Percentiles rank a stretch among this genome's conserved stretches.
Conservation (phyloP, 2,113 vertebrate genomes). For the Lycaon pictus region DNA sequence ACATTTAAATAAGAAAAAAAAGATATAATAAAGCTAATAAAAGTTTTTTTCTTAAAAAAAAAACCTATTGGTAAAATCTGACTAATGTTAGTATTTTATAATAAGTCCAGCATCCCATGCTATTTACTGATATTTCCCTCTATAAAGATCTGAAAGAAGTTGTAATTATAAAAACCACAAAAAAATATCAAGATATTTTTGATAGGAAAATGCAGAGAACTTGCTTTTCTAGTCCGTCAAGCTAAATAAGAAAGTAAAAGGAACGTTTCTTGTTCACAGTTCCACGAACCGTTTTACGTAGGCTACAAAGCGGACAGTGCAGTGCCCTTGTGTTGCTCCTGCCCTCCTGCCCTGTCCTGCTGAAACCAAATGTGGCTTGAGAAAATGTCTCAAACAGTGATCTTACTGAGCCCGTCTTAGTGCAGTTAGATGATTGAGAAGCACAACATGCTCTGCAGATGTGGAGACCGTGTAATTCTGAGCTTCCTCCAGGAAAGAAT, state of each 20-base stretch:
- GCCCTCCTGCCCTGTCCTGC: constrained; percentile 77
- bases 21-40: neutral
- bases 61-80: neutral
- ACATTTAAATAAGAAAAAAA: neutral
- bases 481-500: constrained; percentile 88
- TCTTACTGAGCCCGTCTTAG: constrained; percentile 87
- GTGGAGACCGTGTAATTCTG: constrained; percentile 87
- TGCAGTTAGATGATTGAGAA: constrained; percentile 88
- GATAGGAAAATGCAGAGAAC: constrained; percentile 34
- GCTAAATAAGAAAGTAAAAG: constrained; percentile 71
- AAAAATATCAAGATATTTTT: neutral
- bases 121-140: neutral
- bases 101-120: neutral
- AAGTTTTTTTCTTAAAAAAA: neutral
- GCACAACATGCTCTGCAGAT: constrained; percentile 90
- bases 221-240: constrained; percentile 47
- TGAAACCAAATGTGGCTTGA: constrained; percentile 86
- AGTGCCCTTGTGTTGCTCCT: constrained; percentile 81
- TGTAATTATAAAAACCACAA: neutral
- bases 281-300: constrained; percentile 74
- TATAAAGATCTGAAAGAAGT: constrained; percentile 42
- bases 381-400: constrained; percentile 87
- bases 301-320: constrained; percentile 77
- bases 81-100: constrained; percentile 26
- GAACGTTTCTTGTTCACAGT: constrained; percentile 77